A percentile compares a stretch with the other conserved stretches of the same genome.
Conservation (phyloP, 1,140 invertebrate genomes). For the Oryctes rhinoceros region DNA sequence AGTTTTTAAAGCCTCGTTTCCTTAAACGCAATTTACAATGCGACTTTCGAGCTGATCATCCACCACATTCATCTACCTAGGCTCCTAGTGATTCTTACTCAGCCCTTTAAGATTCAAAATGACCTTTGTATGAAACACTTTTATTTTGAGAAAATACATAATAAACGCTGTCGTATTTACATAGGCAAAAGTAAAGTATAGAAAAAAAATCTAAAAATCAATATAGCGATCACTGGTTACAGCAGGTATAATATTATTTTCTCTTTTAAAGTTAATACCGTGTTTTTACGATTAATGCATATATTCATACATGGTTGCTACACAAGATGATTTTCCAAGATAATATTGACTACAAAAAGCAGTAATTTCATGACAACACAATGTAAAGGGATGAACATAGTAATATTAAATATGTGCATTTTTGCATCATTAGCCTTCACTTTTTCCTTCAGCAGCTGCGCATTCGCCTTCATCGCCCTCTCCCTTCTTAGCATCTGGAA, state of each 20-base stretch:
- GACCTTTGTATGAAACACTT: too few species aligned
- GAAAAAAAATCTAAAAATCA: too few species aligned
- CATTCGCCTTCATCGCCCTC: conserved; percentile 40
- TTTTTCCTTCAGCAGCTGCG: conserved; percentile 24
- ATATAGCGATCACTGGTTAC: background rate
- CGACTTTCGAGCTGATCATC: too few species aligned
- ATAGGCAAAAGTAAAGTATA: background rate
- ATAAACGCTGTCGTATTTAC: background rate
- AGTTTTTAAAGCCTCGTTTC: too few species aligned
- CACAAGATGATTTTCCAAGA: background rate
- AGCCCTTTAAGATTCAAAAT: too few species aligned
- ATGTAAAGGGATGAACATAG: background rate
- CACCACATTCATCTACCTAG: too few species aligned
- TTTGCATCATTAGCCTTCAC: background rate
- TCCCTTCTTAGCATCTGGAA: conserved; percentile 76
- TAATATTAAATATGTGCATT: background rate
- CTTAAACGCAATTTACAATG: too few species aligned
- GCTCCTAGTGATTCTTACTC: too few species aligned
- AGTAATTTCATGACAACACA: conserved; percentile 16
- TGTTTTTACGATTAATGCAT: conserved; percentile 5
- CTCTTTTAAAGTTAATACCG: background rate
- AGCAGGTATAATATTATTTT: background rate
- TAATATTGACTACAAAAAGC: background rate
- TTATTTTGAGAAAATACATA: background rate
- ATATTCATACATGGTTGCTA: background rate